phyloP scores from a whole-genome alignment of 2,797 vertebrate genomes.

The Loris lydekkerianus region DNA sequence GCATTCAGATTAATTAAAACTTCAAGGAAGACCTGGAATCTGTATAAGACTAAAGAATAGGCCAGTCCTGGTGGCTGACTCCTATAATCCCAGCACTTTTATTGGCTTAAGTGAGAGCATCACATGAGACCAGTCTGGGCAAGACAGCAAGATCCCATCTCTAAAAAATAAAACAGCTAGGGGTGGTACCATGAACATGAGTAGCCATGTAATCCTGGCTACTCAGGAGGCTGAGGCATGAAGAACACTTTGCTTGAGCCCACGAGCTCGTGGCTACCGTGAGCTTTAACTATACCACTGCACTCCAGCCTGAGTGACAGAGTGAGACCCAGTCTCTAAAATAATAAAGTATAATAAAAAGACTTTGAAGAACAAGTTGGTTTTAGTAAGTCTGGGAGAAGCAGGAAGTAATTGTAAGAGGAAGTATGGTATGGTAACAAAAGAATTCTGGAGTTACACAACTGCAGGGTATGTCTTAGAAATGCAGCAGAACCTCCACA shows the following conservation, averaged over 20 bases:
- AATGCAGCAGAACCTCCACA: neutral
- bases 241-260: neutral
- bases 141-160: neutral
- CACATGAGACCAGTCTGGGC: neutral
- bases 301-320: neutral
- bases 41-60: neutral
- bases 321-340: neutral
- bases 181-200: neutral
- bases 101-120: neutral
- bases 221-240: neutral
- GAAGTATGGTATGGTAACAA: neutral
- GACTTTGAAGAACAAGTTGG: constrained; percentile 12
- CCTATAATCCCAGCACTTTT: neutral
- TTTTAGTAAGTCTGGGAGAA: constrained; percentile 23
- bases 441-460: neutral
- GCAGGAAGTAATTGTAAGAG: constrained; percentile 39
- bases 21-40: neutral
- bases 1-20: neutral
- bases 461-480: neutral
- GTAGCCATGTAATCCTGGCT: neutral
- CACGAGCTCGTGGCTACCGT: neutral
- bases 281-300: neutral
- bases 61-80: neutral
- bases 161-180: neutral
- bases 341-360: neutral